Conservation (phyloP, 2,888 invertebrate genomes). For the Penaeus monodon region DNA sequence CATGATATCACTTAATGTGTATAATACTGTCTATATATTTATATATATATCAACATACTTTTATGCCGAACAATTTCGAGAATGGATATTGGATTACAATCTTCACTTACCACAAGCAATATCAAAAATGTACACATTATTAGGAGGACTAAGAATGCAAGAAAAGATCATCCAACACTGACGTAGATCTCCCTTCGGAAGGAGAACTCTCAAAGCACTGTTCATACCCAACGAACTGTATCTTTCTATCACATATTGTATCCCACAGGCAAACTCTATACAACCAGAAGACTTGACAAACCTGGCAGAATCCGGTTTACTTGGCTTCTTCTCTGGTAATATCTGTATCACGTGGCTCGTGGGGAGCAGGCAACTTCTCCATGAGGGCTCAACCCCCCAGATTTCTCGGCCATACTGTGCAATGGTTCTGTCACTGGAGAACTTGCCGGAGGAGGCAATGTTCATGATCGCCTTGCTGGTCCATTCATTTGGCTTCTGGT, state of each 20-base stretch:
- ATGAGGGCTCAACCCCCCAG: conserved; percentile 93
- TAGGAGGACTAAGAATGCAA: conserved; percentile 1
- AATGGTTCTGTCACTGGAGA: conserved; percentile 98
- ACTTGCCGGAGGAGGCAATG: conserved; percentile 98
- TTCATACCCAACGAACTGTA: too few relatives aligned
- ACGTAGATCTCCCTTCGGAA: not conserved
- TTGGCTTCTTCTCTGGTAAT: conserved; percentile 9
- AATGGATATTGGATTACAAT: not conserved
- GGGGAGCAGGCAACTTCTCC: conserved; percentile 93
- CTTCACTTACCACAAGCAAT: not conserved
- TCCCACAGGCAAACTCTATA: not conserved
- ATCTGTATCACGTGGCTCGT: conserved; percentile 72
- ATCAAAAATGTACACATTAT: conserved; percentile 4
- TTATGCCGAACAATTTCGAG: not conserved
- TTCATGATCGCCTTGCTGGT: conserved; percentile 95
- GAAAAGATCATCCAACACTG: not conserved
- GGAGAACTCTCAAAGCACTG: not conserved
- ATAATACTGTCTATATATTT: too few relatives aligned
- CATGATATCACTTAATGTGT: too few relatives aligned
- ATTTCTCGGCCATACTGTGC: conserved; percentile 96
- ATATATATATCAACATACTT: not conserved
- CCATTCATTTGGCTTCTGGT: conserved; percentile 93
- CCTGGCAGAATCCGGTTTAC: not conserved
- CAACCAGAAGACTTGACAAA: not conserved
- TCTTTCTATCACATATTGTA: too few relatives aligned